Percentiles rank a stretch among this genome's conserved stretches.
These are phyloP conservation scores for Lasiurus borealis DNA, from an alignment of 2,113 vertebrate genomes.

Conservation along the genomic window DNA sequence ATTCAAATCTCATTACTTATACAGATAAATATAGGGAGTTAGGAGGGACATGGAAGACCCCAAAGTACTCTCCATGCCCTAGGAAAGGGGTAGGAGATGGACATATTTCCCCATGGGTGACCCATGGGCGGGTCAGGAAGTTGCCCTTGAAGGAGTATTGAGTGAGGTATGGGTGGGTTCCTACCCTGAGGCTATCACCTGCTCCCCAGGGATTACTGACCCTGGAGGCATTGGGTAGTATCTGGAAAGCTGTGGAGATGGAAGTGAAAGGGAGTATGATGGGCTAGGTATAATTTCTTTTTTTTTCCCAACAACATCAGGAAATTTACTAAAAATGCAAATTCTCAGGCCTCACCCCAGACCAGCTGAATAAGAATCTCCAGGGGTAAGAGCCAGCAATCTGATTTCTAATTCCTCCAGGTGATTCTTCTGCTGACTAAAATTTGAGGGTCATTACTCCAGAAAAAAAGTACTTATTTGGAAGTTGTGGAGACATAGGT, in stretches of 20 bases:
- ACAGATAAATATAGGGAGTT: conserved; percentile 68
- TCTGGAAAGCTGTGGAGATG: conserved; percentile 26
- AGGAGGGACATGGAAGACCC: not conserved
- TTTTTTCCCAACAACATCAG: not conserved
- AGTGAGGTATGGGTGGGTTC: too few species aligned
- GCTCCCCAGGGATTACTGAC: not conserved
- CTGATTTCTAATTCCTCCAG: not conserved
- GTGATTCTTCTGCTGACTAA: not conserved
- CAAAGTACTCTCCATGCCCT: not conserved
- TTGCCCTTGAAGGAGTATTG: not conserved
- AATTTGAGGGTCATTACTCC: not conserved
- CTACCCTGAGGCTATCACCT: not conserved
- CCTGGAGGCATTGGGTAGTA: not conserved
- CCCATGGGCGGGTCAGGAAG: too few species aligned
- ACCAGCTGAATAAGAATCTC: not conserved
- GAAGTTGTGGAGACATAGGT: not conserved
- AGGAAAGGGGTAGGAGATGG: not conserved
- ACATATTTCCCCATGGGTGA: not conserved
- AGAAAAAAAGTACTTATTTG: not conserved
- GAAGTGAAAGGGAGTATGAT: not conserved
- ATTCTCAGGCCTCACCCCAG: not conserved
- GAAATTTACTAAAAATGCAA: not conserved
- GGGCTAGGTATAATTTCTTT: not conserved
- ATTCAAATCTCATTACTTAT: conserved; percentile 65
- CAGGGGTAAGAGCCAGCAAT: not conserved